Percentiles rank a stretch among this genome's conserved stretches.
These are phyloP conservation scores for Austrofundulus limnaeus DNA, from an alignment of 2,113 vertebrate species.

Conservation along the genomic window DNA sequence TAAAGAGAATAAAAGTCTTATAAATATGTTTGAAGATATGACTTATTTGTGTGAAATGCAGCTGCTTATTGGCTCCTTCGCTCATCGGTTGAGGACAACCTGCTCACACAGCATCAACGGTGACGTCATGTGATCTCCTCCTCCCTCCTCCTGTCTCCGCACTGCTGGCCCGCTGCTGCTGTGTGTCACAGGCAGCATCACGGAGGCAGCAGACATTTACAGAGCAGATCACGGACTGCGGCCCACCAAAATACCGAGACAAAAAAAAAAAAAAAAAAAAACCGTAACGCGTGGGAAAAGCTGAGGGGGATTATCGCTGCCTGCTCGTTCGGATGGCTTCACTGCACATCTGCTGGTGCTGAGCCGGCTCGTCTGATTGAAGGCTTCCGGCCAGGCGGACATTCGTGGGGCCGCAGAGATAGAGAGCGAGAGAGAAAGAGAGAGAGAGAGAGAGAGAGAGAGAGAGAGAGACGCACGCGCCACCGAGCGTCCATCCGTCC, in stretches of 20 bases:
- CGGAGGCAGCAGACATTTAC: constrained; percentile 54
- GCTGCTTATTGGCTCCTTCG: too few species aligned
- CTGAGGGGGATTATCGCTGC: constrained; percentile 1
- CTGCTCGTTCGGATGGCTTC: constrained; percentile 56
- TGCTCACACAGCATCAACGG: constrained; percentile 40
- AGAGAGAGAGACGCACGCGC: neutral
- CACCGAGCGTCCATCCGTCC: constrained; percentile 46
- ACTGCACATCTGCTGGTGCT: constrained; percentile 68
- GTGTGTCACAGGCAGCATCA: constrained; percentile 64
- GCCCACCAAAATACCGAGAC: too few species aligned
- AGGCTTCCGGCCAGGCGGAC: constrained; percentile 65
- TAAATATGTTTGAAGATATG: too few species aligned
- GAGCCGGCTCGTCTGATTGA: constrained; percentile 64
- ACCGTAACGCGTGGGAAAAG: constrained; percentile 13
- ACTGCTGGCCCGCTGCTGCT: constrained; percentile 55
- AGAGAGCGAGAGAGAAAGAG: constrained; percentile 1
- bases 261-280: constrained; percentile 1
- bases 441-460: too few species aligned
- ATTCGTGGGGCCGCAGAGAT: constrained; percentile 61
- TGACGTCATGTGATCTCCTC: constrained; percentile 45
- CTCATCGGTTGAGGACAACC: constrained; percentile 29
- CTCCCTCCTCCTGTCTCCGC: constrained; percentile 48
- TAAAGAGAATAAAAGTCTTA: too few species aligned
- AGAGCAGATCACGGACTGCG: constrained; percentile 36
- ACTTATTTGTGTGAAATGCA: too few species aligned